Base-by-base conservation (phyloP, 2,113 vertebrate genomes). In the Bos indicus region DNA sequence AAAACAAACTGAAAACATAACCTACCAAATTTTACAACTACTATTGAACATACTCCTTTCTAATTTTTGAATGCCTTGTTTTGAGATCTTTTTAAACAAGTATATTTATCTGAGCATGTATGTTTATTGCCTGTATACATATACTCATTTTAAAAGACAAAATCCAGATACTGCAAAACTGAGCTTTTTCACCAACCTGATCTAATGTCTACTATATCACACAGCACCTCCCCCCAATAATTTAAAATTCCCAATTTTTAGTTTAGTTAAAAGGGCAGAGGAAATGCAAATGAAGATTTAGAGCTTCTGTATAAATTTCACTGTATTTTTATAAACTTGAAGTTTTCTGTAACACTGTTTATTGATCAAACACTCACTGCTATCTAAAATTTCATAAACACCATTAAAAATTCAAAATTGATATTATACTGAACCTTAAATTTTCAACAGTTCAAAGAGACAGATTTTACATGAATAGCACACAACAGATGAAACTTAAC, bases 321-420 rank as follows among this genome's bases (percentile, higher is more conserved):
- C 97, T 98, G 96, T 98, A 98, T 98, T 98, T 97, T 99, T 99
- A 99, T 99, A 99, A 99, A 99, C 97, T 98, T 56, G 87, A 98
- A 97, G 96, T 98, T 98, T 98, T 98, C 97, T 98, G 95, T 99
- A 99, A 99, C 98, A 99, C 99, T 99, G 99, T 99, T 99, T 99
- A 99, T 98, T 99, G 99, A 99, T 99, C 99, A 99, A 99, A 99
- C 98, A 98, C 94, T 97, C 97, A 98, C 98, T 98, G 98, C 99
- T 99, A 98, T 99, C 99, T 99, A 99, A 99, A 99, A 99, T 99
- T 99, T 98, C 99, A 99, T 99, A 99, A 99, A 99, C 98, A 98
- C 99, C 98, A 99, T 99, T 99, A 99, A 99, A 99, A 99, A 99
- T 99, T 98, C 98, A 98, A 99, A 99, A 98, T 98, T 98, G 99